A percentile compares a stretch with the other conserved stretches of the same genome.
Conservation (phyloP, 2,113 vertebrate species). For the Tragelaphus buxtoni region DNA sequence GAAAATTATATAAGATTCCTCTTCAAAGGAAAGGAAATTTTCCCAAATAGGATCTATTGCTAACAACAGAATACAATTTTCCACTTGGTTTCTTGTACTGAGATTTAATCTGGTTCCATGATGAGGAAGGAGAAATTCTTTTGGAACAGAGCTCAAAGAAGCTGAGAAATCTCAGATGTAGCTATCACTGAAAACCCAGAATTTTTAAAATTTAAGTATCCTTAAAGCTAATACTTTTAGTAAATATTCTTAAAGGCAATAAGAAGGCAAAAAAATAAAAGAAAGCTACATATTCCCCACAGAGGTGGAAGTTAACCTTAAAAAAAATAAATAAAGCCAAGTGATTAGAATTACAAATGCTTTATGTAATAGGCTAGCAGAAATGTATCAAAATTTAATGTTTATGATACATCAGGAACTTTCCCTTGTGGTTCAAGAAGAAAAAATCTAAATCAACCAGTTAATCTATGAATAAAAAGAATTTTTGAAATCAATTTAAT, state of each 20-base stretch:
- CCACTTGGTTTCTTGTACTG: neutral
- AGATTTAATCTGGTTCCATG: neutral
- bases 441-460: neutral
- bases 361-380: conserved; percentile 24
- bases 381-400: conserved; percentile 32
- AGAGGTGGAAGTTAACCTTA: neutral
- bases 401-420: neutral
- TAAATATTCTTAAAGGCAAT: neutral
- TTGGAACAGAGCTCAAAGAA: neutral
- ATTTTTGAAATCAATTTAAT: neutral
- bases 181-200: neutral
- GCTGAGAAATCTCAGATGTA: neutral
- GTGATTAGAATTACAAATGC: neutral
- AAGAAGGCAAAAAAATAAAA: neutral
- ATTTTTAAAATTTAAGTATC: neutral
- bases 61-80: neutral
- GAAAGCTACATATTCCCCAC: neutral
- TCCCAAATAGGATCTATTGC: neutral
- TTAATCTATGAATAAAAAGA: conserved; percentile 29
- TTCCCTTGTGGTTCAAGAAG: conserved; percentile 27
- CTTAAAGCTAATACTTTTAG: neutral
- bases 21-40: conserved; percentile 26
- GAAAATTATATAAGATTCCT: conserved; percentile 46
- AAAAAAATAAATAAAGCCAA: neutral
- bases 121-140: neutral